Base-by-base conservation (phyloP, 2,888 invertebrate genomes). In the Coelopa pilipes region DNA sequence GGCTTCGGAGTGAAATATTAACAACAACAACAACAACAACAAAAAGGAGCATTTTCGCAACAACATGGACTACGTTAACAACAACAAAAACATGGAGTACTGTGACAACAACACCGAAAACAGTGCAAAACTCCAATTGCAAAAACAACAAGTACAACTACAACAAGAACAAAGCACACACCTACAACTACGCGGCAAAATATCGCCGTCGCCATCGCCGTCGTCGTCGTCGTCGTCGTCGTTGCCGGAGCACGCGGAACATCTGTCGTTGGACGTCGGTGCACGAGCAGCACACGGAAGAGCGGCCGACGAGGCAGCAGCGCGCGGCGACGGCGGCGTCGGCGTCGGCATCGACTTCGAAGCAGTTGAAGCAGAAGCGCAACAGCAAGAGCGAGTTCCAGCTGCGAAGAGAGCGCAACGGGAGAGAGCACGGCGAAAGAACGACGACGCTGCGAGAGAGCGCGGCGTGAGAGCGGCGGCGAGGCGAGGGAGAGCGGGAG, bases 251-350 rank as follows among this genome's bases (percentile, higher is more conserved):
- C 65, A 65, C 57, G 67, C 67, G 74, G 73, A 78, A 78, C 76
- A 78, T 78, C 78, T 78, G 78, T 74, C 78, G 78, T 76, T 76
- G 73, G 73, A 62, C 68, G n/a, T n/a, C 72, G 75, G 68, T 72
- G 71, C 24, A 21, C 34, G 57, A 57, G 67, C 73, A 62, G 17
- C 17, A 50, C 46, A 72, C 62, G 21, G 57, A 62, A 53, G 63
- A 9, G 47, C 66, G 57, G 47, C 15, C 9, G 7, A 24, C 11
- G 7, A n/a, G 67, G 45, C 24, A 57, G 49, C 66, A 66, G 66
- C 66, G 50, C 9, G 13, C 15, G 24, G 12, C 21, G 62, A 21
- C 62, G 59, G 19, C 65, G 34, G 10, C 57, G 10, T 59, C 21
- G 4, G 13, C 24, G 21, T 59, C 57, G 21, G n/a, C 15, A 50